These are phyloP conservation scores for Rallus limicola DNA, from an alignment of 2,113 vertebrate genomes.

Conservation along the genomic window DNA sequence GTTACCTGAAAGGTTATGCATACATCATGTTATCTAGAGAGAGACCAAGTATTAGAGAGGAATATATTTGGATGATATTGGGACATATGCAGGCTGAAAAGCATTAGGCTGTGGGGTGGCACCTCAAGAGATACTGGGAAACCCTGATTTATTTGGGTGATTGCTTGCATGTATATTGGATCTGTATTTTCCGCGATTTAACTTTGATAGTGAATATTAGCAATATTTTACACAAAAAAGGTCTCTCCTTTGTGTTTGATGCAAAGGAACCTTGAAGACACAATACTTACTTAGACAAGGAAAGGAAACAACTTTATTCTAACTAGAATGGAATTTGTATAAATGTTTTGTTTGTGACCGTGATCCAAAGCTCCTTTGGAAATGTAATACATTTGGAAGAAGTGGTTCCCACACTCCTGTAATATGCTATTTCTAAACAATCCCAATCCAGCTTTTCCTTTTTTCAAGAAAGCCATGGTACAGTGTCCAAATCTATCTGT, in stretches of 20 bases:
- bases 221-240: neutral
- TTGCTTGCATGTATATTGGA: neutral
- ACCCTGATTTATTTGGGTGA: neutral
- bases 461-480: neutral
- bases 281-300: slow-evolving; percentile 10
- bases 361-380: slow-evolving; percentile 30
- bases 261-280: neutral
- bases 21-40: neutral
- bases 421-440: slow-evolving; percentile 27
- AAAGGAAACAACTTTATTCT: slow-evolving; percentile 26
- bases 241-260: neutral
- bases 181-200: neutral
- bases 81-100: neutral
- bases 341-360: slow-evolving; percentile 29
- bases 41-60: neutral
- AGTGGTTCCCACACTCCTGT: neutral
- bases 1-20: neutral
- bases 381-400: slow-evolving; percentile 14
- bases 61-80: neutral
- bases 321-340: slow-evolving; percentile 56
- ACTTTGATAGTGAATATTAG: neutral
- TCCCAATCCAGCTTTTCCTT: neutral
- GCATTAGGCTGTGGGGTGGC: neutral
- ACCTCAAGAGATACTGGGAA: neutral
- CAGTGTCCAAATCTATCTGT: neutral